Evolutionary conservation across 2,888 invertebrate genomes (phyloP).

Genomic region (Oscheius sp.): DNA sequence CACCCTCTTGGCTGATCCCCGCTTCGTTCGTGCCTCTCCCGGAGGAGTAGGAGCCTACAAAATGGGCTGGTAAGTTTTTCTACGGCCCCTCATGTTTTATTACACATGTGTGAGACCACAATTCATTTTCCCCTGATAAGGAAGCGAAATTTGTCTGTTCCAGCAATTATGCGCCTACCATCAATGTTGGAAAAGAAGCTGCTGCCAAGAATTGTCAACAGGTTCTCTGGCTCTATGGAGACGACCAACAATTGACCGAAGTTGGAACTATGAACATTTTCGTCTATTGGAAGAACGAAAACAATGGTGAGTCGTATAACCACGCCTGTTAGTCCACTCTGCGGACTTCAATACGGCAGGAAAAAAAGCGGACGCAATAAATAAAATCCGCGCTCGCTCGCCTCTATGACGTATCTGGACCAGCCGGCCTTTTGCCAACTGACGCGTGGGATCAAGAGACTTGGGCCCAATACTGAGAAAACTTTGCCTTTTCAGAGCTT

Average conservation of each 20-base stretch:
- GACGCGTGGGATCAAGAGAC: slow-evolving; percentile 4
- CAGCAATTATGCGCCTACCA: slow-evolving; percentile 78
- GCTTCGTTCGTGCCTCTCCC: slow-evolving; percentile 84
- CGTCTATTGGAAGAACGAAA: slow-evolving; percentile 85
- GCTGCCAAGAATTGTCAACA: slow-evolving; percentile 85
- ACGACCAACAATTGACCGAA: slow-evolving; percentile 93
- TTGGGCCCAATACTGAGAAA: background rate
- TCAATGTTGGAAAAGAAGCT: slow-evolving; percentile 78
- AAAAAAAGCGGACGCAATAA: background rate
- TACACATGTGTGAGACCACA: too few species aligned
- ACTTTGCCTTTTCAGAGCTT: slow-evolving; percentile 78
- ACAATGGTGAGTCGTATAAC: slow-evolving; percentile 82
- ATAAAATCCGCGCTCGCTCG: slow-evolving; percentile 14
- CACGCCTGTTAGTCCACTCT: background rate
- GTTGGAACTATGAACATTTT: slow-evolving; percentile 99
- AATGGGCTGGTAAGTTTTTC: slow-evolving; percentile 86
- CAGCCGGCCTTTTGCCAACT: slow-evolving; percentile 2
- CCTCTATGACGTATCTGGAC: slow-evolving; percentile 22
- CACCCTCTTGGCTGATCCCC: slow-evolving; percentile 87
- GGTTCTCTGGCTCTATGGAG: slow-evolving; percentile 92
- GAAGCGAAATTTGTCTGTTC: slow-evolving; percentile 11
- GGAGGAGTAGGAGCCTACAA: slow-evolving; percentile 91
- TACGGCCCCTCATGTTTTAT: too few species aligned
- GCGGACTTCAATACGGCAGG: background rate
- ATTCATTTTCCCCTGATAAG: background rate